A percentile compares a stretch with the other conserved stretches of the same genome.
These are phyloP conservation scores for Andrena praecox DNA, from an alignment of 2,888 invertebrate genomes.

Conservation along the genomic window DNA sequence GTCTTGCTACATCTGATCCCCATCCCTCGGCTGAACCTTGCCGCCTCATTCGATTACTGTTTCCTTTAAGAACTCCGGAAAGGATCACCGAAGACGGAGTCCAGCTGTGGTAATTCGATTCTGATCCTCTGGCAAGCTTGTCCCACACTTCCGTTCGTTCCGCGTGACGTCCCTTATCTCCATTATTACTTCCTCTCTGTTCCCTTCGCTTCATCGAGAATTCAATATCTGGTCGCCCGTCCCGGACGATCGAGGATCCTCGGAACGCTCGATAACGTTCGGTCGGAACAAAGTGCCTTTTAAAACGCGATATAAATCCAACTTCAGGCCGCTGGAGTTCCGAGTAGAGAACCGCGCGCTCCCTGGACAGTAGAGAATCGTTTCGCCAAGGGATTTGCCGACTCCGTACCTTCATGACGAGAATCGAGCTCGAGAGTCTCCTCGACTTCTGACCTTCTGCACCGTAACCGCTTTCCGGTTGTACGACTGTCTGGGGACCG, in stretches of 20 bases:
- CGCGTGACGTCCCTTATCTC: neutral
- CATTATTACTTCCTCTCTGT: neutral
- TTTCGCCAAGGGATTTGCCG: slow-evolving; percentile 25
- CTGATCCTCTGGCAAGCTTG: neutral
- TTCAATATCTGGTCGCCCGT: neutral
- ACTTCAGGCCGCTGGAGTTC: slow-evolving; percentile 18
- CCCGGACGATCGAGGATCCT: neutral
- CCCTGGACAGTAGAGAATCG: slow-evolving; percentile 42
- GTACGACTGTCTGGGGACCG: slow-evolving; percentile 25
- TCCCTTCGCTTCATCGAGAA: neutral
- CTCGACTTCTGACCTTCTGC: slow-evolving; percentile 23
- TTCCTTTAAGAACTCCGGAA: too few relatives aligned
- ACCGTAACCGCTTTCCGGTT: slow-evolving; percentile 17
- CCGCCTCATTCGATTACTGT: neutral
- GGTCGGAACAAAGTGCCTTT: neutral
- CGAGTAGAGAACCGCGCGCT: neutral
- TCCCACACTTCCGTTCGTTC: neutral
- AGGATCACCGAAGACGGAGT: slow-evolving; percentile 1
- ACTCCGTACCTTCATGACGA: neutral
- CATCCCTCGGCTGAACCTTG: neutral
- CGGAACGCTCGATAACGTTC: neutral
- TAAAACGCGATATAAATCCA: slow-evolving; percentile 26
- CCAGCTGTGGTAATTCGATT: slow-evolving; percentile 1
- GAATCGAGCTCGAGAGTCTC: slow-evolving; percentile 16
- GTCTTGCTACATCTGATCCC: neutral